Percentiles rank a stretch among this genome's conserved stretches.
These are phyloP conservation scores for Proisotoma minuta DNA, from an alignment of 2,888 invertebrate species.

Conservation along the genomic window DNA sequence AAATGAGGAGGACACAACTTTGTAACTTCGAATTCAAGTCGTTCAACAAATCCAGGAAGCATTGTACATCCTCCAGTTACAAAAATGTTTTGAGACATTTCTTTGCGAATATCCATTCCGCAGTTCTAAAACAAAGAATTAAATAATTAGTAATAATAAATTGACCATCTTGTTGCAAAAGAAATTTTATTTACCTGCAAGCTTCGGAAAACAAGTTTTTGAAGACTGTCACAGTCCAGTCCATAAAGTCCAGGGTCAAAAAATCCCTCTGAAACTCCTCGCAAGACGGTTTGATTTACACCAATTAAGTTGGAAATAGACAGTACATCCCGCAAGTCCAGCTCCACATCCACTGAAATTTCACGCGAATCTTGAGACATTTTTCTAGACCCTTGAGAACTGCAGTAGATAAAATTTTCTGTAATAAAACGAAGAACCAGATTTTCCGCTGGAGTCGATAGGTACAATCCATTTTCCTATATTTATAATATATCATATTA, in stretches of 20 bases:
- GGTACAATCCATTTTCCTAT: constrained; percentile 47
- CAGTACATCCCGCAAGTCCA: constrained; percentile 46
- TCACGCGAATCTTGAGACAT: constrained; percentile 47
- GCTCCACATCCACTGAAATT: constrained; percentile 45
- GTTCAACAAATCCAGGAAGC: constrained; percentile 57
- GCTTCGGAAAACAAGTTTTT: constrained; percentile 56
- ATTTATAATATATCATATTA: background rate
- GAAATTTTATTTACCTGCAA: constrained; percentile 50
- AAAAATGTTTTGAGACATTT: constrained; percentile 57
- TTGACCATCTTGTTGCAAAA: too few relatives aligned
- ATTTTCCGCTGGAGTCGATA: constrained; percentile 46
- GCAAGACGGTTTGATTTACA: constrained; percentile 45
- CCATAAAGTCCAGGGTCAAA: constrained; percentile 59
- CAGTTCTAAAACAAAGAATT: constrained; percentile 50
- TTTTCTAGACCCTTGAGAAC: constrained; percentile 32
- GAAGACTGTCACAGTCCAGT: constrained; percentile 57
- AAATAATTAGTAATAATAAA: background rate
- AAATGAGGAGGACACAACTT: constrained; percentile 56
- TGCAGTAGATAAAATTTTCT: constrained; percentile 46
- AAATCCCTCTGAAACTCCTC: constrained; percentile 52
- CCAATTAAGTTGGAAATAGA: constrained; percentile 45
- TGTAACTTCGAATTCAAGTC: constrained; percentile 56
- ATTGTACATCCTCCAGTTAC: constrained; percentile 57
- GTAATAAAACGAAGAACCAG: constrained; percentile 46
- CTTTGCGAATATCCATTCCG: constrained; percentile 58